Conservation (phyloP, 2,888 invertebrate genomes). For the Cerastis leucographa region DNA sequence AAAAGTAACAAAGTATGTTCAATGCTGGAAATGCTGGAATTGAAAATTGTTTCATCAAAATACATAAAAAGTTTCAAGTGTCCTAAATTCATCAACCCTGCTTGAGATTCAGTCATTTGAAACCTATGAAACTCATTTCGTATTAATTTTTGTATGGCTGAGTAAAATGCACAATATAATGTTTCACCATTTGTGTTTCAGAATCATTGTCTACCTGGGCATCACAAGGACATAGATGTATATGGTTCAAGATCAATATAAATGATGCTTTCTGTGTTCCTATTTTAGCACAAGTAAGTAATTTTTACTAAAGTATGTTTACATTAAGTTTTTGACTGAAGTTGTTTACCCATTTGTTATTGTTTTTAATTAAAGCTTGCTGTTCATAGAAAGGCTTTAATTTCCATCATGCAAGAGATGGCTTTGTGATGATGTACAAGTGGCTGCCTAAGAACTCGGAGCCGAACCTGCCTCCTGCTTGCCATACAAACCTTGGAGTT, state of each 20-base stretch:
- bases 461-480: constrained; percentile 93
- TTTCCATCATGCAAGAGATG: constrained; percentile 96
- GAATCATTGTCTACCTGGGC: constrained; percentile 93
- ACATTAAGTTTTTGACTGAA: not conserved
- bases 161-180: not conserved
- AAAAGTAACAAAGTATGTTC: not conserved
- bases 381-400: constrained; percentile 94
- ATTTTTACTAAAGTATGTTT: not conserved
- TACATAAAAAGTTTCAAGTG: not conserved
- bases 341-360: constrained; percentile 49
- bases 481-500: constrained; percentile 95
- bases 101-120: not conserved
- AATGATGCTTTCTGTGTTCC: constrained; percentile 93
- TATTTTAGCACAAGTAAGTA: constrained; percentile 92
- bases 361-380: constrained; percentile 73
- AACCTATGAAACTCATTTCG: not conserved
- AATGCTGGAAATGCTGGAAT: not conserved
- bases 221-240: constrained; percentile 91
- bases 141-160: not conserved
- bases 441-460: constrained; percentile 93
- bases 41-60: not conserved
- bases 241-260: constrained; percentile 95
- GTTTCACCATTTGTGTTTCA: constrained; percentile 77
- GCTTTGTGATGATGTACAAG: constrained; percentile 94
- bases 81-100: not conserved